A percentile compares a stretch with the other conserved stretches of the same genome.
Conservation (phyloP, 2,888 invertebrate species). For the Eristalis intricaria region DNA sequence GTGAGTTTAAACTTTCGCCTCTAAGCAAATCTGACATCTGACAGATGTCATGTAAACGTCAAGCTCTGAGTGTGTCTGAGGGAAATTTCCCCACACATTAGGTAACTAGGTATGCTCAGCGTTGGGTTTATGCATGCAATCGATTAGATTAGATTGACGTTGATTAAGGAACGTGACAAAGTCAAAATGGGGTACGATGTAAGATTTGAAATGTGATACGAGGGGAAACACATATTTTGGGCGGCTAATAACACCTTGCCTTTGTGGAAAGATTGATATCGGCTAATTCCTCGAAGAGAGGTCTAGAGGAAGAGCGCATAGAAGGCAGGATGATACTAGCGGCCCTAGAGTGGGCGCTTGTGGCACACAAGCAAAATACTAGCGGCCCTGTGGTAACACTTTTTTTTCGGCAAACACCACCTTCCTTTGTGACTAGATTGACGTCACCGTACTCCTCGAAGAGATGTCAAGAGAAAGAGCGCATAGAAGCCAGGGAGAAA, state of each 20-base stretch:
- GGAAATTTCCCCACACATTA: neutral
- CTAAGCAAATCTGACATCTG: neutral
- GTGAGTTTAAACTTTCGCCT: conserved; percentile 74
- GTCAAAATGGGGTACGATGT: neutral
- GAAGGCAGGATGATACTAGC: too few relatives aligned
- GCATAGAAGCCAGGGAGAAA: too few relatives aligned
- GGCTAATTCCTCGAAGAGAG: too few relatives aligned
- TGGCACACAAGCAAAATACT: too few relatives aligned
- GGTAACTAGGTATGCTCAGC: neutral
- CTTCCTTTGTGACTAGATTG: too few relatives aligned
- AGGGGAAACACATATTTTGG: neutral
- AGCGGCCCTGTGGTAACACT: too few relatives aligned
- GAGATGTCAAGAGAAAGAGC: too few relatives aligned
- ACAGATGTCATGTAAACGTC: neutral
- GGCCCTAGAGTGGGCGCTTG: too few relatives aligned
- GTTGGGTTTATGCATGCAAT: neutral
- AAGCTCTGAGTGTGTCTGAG: neutral
- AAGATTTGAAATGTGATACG: neutral
- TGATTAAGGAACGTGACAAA: neutral
- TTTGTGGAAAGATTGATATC: neutral
- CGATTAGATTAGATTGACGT: neutral
- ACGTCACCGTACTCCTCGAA: too few relatives aligned
- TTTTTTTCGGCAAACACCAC: too few relatives aligned
- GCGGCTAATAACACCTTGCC: neutral
- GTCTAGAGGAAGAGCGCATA: too few relatives aligned